Evolutionary conservation across 37 sponge, comb jelly and placozoan genomes (phyloP).

Genomic region (Theonella swinhoei): DNA sequence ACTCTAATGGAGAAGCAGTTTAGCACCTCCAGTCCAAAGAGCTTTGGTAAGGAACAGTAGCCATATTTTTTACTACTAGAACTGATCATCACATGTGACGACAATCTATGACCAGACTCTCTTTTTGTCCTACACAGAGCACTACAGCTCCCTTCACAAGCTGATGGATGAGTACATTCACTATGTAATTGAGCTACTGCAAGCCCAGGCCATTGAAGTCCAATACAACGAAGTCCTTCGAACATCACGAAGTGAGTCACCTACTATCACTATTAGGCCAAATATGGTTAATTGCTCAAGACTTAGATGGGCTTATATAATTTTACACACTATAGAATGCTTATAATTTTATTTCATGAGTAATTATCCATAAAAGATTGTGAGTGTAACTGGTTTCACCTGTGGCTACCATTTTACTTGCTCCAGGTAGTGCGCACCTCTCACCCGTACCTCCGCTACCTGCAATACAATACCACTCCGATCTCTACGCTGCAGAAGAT

Average conservation of each 20-base stretch:
- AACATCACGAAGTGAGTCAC: slow-evolving; percentile 24
- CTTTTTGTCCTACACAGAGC: slow-evolving; percentile 27
- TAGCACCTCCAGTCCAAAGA: slow-evolving; percentile 18
- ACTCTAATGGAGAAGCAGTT: slow-evolving; percentile 65
- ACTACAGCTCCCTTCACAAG: slow-evolving; percentile 46
- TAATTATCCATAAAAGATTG: too few species aligned
- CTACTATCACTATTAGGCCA: not conserved
- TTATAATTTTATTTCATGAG: too few species aligned
- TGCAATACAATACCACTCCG: not conserved
- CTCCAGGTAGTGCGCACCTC: not conserved
- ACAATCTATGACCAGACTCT: too few species aligned
- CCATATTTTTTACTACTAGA: not conserved
- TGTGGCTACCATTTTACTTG: not conserved
- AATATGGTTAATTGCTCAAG: too few species aligned
- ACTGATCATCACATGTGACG: too few species aligned
- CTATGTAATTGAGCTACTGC: slow-evolving; percentile 75
- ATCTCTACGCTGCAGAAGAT: not conserved
- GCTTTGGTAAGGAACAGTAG: slow-evolving; percentile 40
- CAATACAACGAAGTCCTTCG: slow-evolving; percentile 46
- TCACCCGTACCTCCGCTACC: not conserved
- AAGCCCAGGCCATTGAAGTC: slow-evolving; percentile 49
- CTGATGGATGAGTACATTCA: slow-evolving; percentile 74
- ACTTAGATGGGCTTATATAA: too few species aligned
- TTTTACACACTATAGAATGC: too few species aligned
- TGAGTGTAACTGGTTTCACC: too few species aligned